Evolutionary conservation across 2,797 vertebrate species (phyloP).

Genomic region (Pipistrellus pygmaeus): DNA sequence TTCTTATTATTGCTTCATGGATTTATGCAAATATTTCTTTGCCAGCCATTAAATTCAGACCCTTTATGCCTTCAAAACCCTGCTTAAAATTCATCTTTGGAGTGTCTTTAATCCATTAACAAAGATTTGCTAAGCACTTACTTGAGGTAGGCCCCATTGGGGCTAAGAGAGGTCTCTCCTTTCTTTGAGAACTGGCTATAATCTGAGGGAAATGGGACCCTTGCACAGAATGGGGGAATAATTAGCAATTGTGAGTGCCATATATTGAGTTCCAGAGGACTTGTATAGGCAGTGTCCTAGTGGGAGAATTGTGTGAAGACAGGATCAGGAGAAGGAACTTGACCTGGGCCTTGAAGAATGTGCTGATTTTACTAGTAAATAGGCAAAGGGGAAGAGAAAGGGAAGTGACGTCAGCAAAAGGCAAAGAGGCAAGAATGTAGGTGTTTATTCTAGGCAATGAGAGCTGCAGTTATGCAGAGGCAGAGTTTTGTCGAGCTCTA

Average conservation of each 20-base stretch:
- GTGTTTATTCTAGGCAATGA: not conserved
- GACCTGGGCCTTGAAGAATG: conserved; percentile 47
- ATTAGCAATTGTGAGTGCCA: conserved; percentile 2
- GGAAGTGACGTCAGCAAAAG: not conserved
- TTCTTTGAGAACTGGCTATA: conserved; percentile 16
- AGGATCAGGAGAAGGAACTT: not conserved
- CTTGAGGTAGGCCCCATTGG: not conserved
- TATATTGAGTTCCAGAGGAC: not conserved
- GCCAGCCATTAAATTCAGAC: conserved; percentile 53
- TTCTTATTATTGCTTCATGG: conserved; percentile 57
- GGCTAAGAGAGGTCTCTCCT: not conserved
- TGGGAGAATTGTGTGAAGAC: not conserved
- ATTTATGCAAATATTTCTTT: conserved; percentile 70
- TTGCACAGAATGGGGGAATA: not conserved
- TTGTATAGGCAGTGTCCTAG: not conserved
- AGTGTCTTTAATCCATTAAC: conserved; percentile 68
- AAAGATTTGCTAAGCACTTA: conserved; percentile 50
- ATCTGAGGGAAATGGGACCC: conserved; percentile 27
- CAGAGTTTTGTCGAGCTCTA: not conserved
- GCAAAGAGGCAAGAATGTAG: conserved; percentile 16
- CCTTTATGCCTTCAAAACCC: conserved; percentile 53
- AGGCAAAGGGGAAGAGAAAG: conserved; percentile 22
- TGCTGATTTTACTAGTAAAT: conserved; percentile 38
- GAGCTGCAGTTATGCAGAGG: not conserved
- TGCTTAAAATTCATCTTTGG: conserved; percentile 63